Evolutionary conservation across 2,113 vertebrate genomes (phyloP).

Genomic region (Strigops habroptila): DNA sequence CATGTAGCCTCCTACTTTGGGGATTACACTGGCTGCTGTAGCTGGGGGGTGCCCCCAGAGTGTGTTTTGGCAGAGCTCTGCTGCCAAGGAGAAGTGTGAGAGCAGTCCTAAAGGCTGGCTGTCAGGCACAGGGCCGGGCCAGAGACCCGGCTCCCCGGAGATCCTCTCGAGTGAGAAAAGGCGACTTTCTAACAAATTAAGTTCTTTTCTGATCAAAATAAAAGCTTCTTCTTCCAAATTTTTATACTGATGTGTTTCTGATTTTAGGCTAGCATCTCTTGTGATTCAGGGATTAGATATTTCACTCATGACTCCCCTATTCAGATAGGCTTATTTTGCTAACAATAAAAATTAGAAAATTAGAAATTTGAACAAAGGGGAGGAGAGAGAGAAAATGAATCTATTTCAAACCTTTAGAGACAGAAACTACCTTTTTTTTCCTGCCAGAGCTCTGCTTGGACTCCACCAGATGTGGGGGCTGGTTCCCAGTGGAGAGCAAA

Average conservation of each 20-base stretch:
- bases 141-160: neutral
- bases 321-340: neutral
- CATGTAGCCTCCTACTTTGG: neutral
- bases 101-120: neutral
- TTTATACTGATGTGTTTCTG: neutral
- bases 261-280: neutral
- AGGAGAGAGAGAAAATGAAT: neutral
- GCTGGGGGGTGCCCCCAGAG: neutral
- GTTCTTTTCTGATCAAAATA: neutral
- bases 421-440: neutral
- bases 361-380: neutral
- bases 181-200: neutral
- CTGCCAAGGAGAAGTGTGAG: neutral
- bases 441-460: neutral
- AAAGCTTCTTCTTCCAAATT: neutral
- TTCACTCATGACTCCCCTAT: neutral
- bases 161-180: neutral
- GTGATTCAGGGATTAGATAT: neutral
- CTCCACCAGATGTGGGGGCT: neutral
- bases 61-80: neutral
- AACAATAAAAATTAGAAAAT: neutral
- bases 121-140: neutral
- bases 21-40: neutral
- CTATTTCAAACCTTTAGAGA: neutral
- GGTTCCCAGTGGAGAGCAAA: neutral